phyloP scores from a whole-genome alignment of 2,888 invertebrate genomes.

The Encarsia formosa region DNA sequence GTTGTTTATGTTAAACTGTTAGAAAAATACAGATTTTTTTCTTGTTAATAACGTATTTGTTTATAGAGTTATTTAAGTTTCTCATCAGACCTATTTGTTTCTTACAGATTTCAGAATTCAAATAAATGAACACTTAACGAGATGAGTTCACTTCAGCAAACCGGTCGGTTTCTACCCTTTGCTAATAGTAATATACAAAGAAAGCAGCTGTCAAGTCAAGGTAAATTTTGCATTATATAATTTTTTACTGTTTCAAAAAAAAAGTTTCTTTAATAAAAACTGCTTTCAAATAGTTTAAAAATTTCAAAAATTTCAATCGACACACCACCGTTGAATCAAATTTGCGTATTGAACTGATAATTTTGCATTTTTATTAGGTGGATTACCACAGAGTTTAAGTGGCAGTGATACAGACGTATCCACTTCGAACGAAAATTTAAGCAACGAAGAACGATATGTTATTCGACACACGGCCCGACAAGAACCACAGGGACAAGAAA shows the following conservation, averaged over 20 bases:
- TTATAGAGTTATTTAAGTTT: background rate
- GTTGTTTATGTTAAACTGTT: background rate
- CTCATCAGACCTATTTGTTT: conserved; percentile 25
- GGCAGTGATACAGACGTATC: conserved; percentile 89
- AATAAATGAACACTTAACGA: conserved; percentile 47
- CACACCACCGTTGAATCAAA: too few relatives aligned
- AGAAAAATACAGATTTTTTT: conserved; percentile 4
- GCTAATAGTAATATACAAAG: conserved; percentile 59
- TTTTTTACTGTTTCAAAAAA: conserved; percentile 4
- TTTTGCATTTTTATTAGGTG: conserved; percentile 43
- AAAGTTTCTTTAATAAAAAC: too few relatives aligned
- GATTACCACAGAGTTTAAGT: conserved; percentile 72
- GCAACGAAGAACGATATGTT: conserved; percentile 78
- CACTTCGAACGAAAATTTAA: conserved; percentile 85
- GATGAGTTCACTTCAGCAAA: conserved; percentile 63
- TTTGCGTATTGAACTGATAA: too few relatives aligned
- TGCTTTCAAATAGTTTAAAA: too few relatives aligned
- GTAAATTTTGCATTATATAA: conserved; percentile 30
- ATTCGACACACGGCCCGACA: conserved; percentile 78
- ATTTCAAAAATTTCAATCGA: too few relatives aligned
- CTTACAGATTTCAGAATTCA: conserved; percentile 51
- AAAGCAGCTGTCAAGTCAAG: conserved; percentile 56
- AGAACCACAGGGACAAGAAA: conserved; percentile 90
- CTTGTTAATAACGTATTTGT: background rate
- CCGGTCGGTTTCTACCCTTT: conserved; percentile 60